Percentiles rank a stretch among this genome's conserved stretches.
These are phyloP conservation scores for Chelonia mydas DNA, from an alignment of 2,797 vertebrate species.

Conservation along the genomic window DNA sequence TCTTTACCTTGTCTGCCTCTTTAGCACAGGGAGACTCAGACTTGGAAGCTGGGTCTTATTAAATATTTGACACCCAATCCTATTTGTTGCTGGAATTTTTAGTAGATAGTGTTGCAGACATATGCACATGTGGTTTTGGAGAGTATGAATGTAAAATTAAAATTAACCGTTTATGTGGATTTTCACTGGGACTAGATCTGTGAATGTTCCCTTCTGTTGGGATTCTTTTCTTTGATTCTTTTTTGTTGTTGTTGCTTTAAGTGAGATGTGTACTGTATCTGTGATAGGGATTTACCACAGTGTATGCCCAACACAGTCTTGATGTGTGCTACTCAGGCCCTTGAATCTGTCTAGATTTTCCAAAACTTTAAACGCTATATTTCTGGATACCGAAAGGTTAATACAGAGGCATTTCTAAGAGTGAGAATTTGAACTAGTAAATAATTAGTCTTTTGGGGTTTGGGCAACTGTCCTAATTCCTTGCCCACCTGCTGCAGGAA, in stretches of 20 bases:
- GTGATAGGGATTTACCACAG: not conserved
- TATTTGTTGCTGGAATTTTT: not conserved
- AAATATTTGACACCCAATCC: not conserved
- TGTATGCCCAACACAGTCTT: not conserved
- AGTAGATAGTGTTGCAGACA: not conserved
- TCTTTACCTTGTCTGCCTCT: not conserved
- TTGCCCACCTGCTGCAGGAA: not conserved
- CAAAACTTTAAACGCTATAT: rapidly evolving
- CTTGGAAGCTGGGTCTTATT: rapidly evolving
- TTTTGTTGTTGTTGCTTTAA: not conserved
- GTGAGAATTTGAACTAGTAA: not conserved
- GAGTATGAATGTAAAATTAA: not conserved
- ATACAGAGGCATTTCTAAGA: not conserved
- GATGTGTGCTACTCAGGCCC: not conserved
- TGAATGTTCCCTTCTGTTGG: not conserved
- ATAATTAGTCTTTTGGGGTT: not conserved
- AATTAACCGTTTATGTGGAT: not conserved
- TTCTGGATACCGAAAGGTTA: not conserved
- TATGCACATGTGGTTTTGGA: not conserved
- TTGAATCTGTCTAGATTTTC: not conserved
- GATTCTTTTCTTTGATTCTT: not conserved
- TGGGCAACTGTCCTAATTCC: not conserved
- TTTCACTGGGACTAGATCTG: not conserved
- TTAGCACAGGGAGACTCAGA: not conserved
- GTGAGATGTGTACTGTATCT: not conserved